Evolutionary conservation across 2,888 invertebrate species (phyloP), one percentile per base, ranked within the genome.

Genomic region (Urechis unicinctus): DNA sequence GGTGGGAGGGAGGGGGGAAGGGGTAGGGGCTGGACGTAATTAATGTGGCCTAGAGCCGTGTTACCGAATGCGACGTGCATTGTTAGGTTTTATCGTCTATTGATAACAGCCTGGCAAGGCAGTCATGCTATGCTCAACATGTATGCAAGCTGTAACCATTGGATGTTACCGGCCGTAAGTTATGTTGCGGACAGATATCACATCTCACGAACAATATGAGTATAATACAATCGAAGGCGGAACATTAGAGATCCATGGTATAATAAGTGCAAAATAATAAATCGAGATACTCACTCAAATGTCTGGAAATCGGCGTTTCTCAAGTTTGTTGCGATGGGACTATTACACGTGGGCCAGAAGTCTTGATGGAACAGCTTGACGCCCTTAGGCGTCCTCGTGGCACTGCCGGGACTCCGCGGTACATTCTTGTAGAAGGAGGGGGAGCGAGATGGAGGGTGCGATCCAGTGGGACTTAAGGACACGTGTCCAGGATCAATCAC

Each of bases 281-380:
- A n/a, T n/a, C n/a, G n/a, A 22, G 42, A 17, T 31, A 61, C 62
- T 62, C 41, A 62, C 62, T 62, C 62, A 43, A 62, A 62, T n/a
- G 59, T 61, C 36, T 61, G 58, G 49, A 62, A 62, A 30, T 50
- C 49, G 45, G 54, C 56, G 22, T 47, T 51, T 41, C 49, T 26
- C 29, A 63, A 52, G 42, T 59, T 57, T 25, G 51, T 53, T 31
- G 55, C 56, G 29, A 43, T 42, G 21, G 60, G 62, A 47, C 59
- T 64, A 30, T 52, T 44, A 55, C 64, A 64, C 2, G 55, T 51
- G 3, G 64, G 64, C 64, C 64, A 64, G 57, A 64, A 64, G 52
- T 62, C 62, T 50, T 61, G 58, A 52, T 58, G 59, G 50, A 53
- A 58, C 22, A 64, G 59, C 47, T 61, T 61, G 21, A 57, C 51